Percentiles rank a stretch among this genome's conserved stretches.
phyloP scores from a whole-genome alignment of 2,888 invertebrate species.

The Coenonympha arcania region DNA sequence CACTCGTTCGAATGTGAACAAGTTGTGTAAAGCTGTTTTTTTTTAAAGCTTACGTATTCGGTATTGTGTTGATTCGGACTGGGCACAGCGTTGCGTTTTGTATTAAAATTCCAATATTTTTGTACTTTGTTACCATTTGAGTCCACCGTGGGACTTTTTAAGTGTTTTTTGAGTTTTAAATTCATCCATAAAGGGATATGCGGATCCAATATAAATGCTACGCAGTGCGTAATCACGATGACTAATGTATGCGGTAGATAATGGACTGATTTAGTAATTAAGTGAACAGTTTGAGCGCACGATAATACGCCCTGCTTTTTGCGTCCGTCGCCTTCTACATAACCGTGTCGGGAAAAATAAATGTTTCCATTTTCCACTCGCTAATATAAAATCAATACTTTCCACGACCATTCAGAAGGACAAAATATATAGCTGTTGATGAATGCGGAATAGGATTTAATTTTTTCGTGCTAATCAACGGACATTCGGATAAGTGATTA shows the following conservation, averaged over 20 bases:
- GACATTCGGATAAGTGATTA: slow-evolving; percentile 11
- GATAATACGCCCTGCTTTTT: slow-evolving; percentile 57
- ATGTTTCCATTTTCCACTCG: slow-evolving; percentile 30
- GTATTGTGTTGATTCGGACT: slow-evolving; percentile 49
- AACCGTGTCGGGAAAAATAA: slow-evolving; percentile 34
- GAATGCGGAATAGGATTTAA: neutral
- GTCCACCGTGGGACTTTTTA: neutral
- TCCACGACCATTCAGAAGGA: neutral
- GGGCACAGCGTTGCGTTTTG: slow-evolving; percentile 41
- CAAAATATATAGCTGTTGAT: neutral
- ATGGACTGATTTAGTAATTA: slow-evolving; percentile 66
- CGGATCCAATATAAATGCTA: slow-evolving; percentile 33
- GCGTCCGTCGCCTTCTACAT: slow-evolving; percentile 34
- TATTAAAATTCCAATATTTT: slow-evolving; percentile 11
- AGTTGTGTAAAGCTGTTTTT: slow-evolving; percentile 70
- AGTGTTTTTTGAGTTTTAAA: slow-evolving; percentile 17
- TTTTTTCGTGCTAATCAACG: slow-evolving; percentile 4
- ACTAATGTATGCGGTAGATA: slow-evolving; percentile 47
- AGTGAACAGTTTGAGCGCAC: slow-evolving; percentile 65
- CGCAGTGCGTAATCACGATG: slow-evolving; percentile 47
- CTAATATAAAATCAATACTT: slow-evolving; percentile 63
- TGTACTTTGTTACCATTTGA: neutral
- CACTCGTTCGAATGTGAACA: slow-evolving; percentile 26
- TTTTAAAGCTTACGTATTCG: slow-evolving; percentile 62
- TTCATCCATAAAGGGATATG: slow-evolving; percentile 25